Conservation (phyloP, 1,140 invertebrate species). For the Coenobita brevimanus region DNA sequence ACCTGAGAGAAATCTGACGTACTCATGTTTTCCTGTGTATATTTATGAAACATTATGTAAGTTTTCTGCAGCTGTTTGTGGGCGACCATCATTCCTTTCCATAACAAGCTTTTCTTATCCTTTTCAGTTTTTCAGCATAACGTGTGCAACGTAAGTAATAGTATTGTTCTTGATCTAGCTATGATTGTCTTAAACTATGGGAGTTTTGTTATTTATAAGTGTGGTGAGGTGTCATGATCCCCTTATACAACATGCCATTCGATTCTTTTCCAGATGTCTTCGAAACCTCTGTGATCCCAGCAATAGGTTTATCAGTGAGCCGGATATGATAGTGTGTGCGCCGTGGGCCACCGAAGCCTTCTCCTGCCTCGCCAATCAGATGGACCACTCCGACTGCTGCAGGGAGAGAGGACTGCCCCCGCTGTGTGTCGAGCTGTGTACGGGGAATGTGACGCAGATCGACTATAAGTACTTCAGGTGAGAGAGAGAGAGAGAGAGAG, state of each 20-base stretch:
- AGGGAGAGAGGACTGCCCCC: constrained; percentile 82
- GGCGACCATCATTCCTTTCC: too few relatives aligned
- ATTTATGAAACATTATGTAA: too few relatives aligned
- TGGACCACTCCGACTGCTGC: constrained; percentile 88
- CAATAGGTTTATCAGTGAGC: constrained; percentile 78
- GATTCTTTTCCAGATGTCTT: constrained; percentile 77
- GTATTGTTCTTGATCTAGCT: too few relatives aligned
- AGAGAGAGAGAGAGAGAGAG: constrained; percentile 68
- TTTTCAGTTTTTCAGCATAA: too few relatives aligned
- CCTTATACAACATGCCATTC: constrained; percentile 10
- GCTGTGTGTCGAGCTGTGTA: constrained; percentile 83
- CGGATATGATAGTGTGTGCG: constrained; percentile 89
- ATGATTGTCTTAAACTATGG: too few relatives aligned
- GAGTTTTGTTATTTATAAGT: too few relatives aligned
- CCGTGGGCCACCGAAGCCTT: constrained; percentile 87
- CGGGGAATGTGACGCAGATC: constrained; percentile 83
- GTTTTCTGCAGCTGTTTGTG: too few relatives aligned
- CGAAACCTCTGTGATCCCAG: constrained; percentile 86
- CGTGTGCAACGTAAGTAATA: too few relatives aligned
- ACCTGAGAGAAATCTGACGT: neutral
- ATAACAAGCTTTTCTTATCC: too few relatives aligned
- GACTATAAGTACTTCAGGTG: constrained; percentile 87
- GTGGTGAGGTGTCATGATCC: neutral
- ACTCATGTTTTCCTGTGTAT: too few relatives aligned
- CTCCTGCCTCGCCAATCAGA: constrained; percentile 84